Base-by-base conservation (phyloP, 2,888 invertebrate species). In the Heteropelma amictum region DNA sequence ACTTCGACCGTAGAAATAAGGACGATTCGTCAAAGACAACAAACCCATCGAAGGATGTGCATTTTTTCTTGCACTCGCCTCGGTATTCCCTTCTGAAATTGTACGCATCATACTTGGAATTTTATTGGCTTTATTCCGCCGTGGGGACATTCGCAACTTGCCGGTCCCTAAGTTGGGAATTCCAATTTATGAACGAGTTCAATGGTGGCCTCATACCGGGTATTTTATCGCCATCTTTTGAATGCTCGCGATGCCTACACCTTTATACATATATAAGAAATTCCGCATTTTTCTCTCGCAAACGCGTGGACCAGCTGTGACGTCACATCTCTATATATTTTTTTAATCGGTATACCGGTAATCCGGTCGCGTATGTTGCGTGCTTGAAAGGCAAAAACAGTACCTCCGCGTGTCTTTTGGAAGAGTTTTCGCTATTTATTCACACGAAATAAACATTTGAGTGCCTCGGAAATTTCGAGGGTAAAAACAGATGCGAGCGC, bases 121-220 rank as follows among this genome's bases (percentile, higher is more conserved):
- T n/a, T 71, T 64, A 71, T 40, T 28, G 38, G 64, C 64, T 71
- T 64, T 71, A 71, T 71, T 71, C 56, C 19, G 10, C 28, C 30
- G 40, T 3, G 8, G 19, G 19, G 8, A 45, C 64, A 28, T 14
- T 7, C 54, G 49, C 21, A 64, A 35, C 51, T 54, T 14, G 40
- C 33, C 30, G 54, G 14, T 71, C 40, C 64, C 64, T 42, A 72
- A 65, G 71, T 58, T 65, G 64, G 71, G 58, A 72, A 72, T 72
- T 72, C 71, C 71, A 64, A 72, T 72, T 72, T 58, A 72, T 58
- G 64, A 56, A 14, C 23, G 51, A 45, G 14, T 21, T 40, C 56
- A 64, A 58, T 49, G 40, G 35, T 14, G 53, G 58, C 65, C 64
- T 58, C 51, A 35, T 33, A 64, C 40, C 28, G 17, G 47, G 58